Evolutionary conservation across 2,113 vertebrate genomes (phyloP), one percentile per base, ranked within the genome.

Genomic region (Stomatorhinus ivindoensis): DNA sequence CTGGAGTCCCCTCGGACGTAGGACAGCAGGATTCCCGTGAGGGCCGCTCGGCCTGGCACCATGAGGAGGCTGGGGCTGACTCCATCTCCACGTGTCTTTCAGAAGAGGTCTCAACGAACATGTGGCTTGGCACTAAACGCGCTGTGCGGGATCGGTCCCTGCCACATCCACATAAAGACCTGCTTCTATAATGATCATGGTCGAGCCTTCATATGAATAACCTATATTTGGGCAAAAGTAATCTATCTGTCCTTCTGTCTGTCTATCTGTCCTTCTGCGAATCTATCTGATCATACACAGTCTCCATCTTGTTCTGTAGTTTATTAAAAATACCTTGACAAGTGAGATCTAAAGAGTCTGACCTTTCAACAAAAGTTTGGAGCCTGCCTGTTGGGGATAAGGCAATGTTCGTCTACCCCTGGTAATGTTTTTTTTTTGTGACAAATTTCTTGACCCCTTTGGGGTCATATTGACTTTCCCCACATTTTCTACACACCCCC

Each of bases 401-500:
- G 88, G 48, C 89, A 27, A 10, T 76, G 83, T 87, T 93, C 91
- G 35, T 39, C 19, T 93, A 88, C 91, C 90, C 91, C 92, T 65
- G 88, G 88, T 91, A 91, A 82, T 93, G 93, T 53, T 55, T 21
- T 55, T 55, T 91, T 91, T 91, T 94, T 93, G 93, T 24, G 90
- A 87, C 82, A 90, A 93, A 92, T 92, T 94, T 91, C 91, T 92
- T 92, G 93, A 90, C 92, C 93, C 92, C 89, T 92, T 93, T 92
- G 47, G 44, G 44, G 83, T 27, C 92, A 89, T 93, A 93, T 95
- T 95, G 93, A 80, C 73, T 95, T 94, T 69, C n/a, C 61, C 61
- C n/a, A 31, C 9, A 92, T 93, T 93, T 95, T 95, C 94, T 92
- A 91, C 93, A 94, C 93, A 24, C 92, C 61, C n/a, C 24, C 61